phyloP scores from a whole-genome alignment of 2,888 invertebrate species.

The Sinhomidia bicolor region DNA sequence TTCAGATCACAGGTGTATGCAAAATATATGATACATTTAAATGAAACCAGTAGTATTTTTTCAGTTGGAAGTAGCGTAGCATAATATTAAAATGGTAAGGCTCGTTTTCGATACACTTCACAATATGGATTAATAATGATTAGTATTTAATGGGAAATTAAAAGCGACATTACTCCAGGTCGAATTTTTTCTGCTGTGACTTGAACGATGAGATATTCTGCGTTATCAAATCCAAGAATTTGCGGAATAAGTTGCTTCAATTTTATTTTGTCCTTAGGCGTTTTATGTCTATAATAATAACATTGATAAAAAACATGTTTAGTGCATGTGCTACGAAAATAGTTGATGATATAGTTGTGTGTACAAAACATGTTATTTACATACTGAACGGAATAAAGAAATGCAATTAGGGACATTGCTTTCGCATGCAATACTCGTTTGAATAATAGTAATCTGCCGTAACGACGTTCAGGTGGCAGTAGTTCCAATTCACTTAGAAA shows the following conservation, averaged over 20 bases:
- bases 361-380: no score
- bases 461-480: conserved; percentile 75
- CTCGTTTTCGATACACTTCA: conserved; percentile 34
- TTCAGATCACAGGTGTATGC: conserved; percentile 35
- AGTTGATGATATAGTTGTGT: no score
- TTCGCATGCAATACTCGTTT: conserved; percentile 76
- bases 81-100: conserved; percentile 34
- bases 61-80: neutral
- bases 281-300: conserved; percentile 71
- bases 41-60: neutral
- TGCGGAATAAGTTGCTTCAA: conserved; percentile 73
- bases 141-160: conserved; percentile 34
- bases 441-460: conserved; percentile 77
- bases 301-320: neutral
- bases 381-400: conserved; percentile 78
- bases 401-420: conserved; percentile 77
- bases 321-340: no score
- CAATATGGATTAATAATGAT: conserved; percentile 36
- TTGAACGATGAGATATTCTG: conserved; percentile 79
- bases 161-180: conserved; percentile 76
- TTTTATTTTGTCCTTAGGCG: conserved; percentile 72
- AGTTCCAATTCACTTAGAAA: conserved; percentile 76
- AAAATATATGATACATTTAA: conserved; percentile 24
- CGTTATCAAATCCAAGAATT: conserved; percentile 75
- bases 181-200: conserved; percentile 79